Evolutionary conservation across 2,113 vertebrate species (phyloP).

Genomic region (Indicator maculatus): DNA sequence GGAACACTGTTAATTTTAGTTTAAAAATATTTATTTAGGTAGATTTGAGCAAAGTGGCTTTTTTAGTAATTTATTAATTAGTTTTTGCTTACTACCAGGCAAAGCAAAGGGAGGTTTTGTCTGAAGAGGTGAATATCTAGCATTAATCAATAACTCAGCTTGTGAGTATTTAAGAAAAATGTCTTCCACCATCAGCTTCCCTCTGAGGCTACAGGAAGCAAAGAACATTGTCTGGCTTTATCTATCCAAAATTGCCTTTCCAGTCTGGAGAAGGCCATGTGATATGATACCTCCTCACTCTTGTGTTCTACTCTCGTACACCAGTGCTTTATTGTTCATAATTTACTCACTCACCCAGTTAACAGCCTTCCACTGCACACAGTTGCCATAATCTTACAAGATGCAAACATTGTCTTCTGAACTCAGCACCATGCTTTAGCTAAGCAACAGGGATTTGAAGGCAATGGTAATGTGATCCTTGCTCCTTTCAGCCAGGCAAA

Average conservation of each 20-base stretch:
- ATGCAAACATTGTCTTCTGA: background rate
- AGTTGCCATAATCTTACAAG: background rate
- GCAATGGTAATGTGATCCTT: rapidly evolving
- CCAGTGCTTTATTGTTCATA: constrained; percentile 3
- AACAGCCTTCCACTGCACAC: background rate
- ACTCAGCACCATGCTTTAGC: background rate
- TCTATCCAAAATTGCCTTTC: background rate
- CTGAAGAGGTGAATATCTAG: background rate
- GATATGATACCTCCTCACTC: background rate
- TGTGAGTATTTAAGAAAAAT: constrained; percentile 18
- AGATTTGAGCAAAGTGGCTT: background rate
- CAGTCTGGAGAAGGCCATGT: background rate
- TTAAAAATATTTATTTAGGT: background rate
- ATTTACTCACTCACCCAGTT: constrained; percentile 13
- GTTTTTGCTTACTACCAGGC: background rate
- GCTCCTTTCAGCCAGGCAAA: background rate
- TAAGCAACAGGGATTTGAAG: constrained; percentile 23
- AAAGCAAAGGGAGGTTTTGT: background rate
- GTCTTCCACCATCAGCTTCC: background rate
- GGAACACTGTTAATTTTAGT: background rate
- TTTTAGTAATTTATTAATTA: background rate
- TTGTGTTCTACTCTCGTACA: background rate
- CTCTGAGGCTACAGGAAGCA: background rate
- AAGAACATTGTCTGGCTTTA: background rate
- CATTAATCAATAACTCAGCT: constrained; percentile 32